Evolutionary conservation across 2,888 invertebrate species (phyloP).

Genomic region (Nesidiocoris tenuis): DNA sequence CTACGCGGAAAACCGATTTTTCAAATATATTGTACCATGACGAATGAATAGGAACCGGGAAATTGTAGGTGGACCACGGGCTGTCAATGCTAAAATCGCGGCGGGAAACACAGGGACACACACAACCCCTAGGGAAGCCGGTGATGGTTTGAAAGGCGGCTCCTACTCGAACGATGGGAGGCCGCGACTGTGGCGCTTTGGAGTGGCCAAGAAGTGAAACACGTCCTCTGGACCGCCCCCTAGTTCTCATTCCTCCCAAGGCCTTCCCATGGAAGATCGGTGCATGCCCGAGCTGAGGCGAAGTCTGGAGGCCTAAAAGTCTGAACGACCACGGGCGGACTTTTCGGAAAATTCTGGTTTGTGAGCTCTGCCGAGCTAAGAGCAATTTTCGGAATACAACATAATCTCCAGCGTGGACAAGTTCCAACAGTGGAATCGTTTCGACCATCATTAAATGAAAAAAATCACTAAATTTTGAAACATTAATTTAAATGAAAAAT

Average conservation of each 20-base stretch:
- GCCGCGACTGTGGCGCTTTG: constrained; percentile 24
- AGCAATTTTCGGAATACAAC: no score
- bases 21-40: no score
- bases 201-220: not conserved
- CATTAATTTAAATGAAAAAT: no score
- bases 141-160: constrained; percentile 37
- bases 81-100: not conserved
- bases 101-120: constrained; percentile 24
- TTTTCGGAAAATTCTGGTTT: no score
- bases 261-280: constrained; percentile 21
- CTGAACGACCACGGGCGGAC: no score
- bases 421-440: no score
- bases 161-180: constrained; percentile 12
- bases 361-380: no score
- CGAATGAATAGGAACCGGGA: no score
- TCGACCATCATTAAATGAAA: no score
- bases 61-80: not conserved
- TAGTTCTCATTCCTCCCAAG: constrained; percentile 1
- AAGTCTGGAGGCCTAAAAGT: no score
- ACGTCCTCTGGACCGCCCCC: constrained; percentile 16
- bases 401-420: no score
- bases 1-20: not conserved
- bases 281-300: not conserved
- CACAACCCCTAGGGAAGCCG: constrained; percentile 33
- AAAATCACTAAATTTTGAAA: no score